phyloP scores from a whole-genome alignment of 2,113 vertebrate genomes.

The Hippocampus barbouri region DNA sequence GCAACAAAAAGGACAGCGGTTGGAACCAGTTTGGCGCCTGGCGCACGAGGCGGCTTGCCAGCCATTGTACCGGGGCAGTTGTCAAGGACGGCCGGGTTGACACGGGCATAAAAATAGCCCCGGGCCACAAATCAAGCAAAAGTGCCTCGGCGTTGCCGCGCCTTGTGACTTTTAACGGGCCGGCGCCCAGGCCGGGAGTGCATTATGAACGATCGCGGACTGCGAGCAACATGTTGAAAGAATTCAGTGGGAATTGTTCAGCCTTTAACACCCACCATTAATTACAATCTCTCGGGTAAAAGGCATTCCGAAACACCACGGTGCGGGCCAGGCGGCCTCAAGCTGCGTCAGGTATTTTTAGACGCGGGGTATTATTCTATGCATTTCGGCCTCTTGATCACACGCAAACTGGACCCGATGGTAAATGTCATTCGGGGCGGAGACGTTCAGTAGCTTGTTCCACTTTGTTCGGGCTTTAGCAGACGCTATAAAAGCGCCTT shows the following conservation, averaged over 20 bases:
- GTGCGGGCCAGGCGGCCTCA: neutral
- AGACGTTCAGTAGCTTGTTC: neutral
- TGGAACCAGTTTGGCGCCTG: constrained; percentile 34
- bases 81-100: constrained; percentile 45
- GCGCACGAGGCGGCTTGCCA: constrained; percentile 11
- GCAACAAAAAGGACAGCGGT: constrained; percentile 33
- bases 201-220: constrained; percentile 39
- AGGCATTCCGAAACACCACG: constrained; percentile 38
- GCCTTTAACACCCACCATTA: constrained; percentile 25
- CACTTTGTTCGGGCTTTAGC: neutral
- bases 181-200: constrained; percentile 13
- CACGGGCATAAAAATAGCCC: constrained; percentile 36
- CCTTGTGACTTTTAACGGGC: constrained; percentile 35
- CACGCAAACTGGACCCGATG: neutral
- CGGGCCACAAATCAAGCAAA: constrained; percentile 41
- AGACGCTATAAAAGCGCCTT: neutral
- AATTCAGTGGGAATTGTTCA: constrained; percentile 56
- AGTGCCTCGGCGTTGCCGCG: constrained; percentile 4
- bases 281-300: constrained; percentile 25
- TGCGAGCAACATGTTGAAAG: constrained; percentile 18
- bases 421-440: neutral
- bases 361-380: neutral
- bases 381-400: neutral
- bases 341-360: neutral
- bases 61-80: constrained; percentile 23